Evolutionary conservation across 2,888 invertebrate genomes (phyloP).

Genomic region (Eulithis testata): DNA sequence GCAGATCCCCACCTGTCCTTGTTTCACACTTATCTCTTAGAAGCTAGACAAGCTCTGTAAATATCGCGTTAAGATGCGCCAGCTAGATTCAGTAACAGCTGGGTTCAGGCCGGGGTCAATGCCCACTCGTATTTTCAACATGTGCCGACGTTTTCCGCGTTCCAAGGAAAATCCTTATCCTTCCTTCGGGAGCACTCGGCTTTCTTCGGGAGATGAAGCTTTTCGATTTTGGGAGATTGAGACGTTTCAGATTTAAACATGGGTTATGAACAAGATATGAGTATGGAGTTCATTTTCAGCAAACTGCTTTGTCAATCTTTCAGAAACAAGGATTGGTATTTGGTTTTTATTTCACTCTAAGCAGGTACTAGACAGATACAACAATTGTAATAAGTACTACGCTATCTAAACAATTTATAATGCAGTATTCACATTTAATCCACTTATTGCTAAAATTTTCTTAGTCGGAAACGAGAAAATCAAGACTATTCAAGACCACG

Average conservation of each 20-base stretch:
- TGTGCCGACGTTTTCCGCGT: constrained; percentile 83
- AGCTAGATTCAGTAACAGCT: constrained; percentile 79
- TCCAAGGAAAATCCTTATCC: constrained; percentile 80
- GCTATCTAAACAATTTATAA: too few relatives aligned
- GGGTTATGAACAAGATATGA: background rate
- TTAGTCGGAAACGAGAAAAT: too few relatives aligned
- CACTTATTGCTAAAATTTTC: too few relatives aligned
- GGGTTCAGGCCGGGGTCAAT: constrained; percentile 79
- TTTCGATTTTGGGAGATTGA: constrained; percentile 40
- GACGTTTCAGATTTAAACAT: constrained; percentile 21
- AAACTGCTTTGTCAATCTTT: too few relatives aligned
- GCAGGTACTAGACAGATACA: too few relatives aligned
- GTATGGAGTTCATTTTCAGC: too few relatives aligned
- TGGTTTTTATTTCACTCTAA: too few relatives aligned
- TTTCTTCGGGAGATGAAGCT: constrained; percentile 58
- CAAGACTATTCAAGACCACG: too few relatives aligned
- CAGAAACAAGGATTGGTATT: too few relatives aligned
- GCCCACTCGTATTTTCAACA: constrained; percentile 83
- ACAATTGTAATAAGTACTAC: too few relatives aligned
- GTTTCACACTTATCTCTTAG: constrained; percentile 21
- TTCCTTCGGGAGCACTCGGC: constrained; percentile 74
- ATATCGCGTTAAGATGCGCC: constrained; percentile 72
- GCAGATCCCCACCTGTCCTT: constrained; percentile 16
- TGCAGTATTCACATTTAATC: too few relatives aligned
- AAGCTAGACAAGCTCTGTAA: constrained; percentile 54